Percentiles rank a stretch among this genome's conserved stretches.
These are phyloP conservation scores for Brachycybe producta DNA, from an alignment of 2,888 invertebrate genomes.

Conservation along the genomic window DNA sequence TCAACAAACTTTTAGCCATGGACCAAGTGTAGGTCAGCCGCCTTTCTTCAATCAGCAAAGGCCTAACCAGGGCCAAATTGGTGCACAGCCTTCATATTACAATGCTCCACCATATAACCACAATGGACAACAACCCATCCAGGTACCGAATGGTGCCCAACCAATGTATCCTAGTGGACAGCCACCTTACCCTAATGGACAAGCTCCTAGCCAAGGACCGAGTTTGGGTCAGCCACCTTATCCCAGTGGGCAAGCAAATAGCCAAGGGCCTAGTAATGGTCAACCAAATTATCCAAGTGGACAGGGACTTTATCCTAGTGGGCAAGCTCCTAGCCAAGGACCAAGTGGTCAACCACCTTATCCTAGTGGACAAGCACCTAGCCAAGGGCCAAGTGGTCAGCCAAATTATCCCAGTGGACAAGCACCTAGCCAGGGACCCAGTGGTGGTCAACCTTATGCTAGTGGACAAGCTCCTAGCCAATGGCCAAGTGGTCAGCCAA, in stretches of 20 bases:
- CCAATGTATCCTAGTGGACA: not conserved
- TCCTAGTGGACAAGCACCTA: not conserved
- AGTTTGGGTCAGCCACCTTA: slow-evolving; percentile 2
- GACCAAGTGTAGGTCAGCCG: not conserved
- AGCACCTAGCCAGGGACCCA: not conserved
- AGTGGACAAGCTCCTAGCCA: not conserved
- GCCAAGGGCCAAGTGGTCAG: slow-evolving; percentile 14
- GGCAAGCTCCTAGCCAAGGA: slow-evolving; percentile 2
- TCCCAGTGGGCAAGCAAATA: not conserved
- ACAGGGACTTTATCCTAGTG: not conserved
- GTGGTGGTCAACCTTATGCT: slow-evolving; percentile 2
- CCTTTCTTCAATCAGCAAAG: not conserved
- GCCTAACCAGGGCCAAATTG: too few relatives aligned
- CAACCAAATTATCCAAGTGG: not conserved
- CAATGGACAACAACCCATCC: too few relatives aligned
- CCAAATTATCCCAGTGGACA: not conserved
- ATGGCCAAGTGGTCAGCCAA: slow-evolving; percentile 12
- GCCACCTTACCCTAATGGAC: too few relatives aligned
- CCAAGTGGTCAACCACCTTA: slow-evolving; percentile 5
- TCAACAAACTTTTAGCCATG: too few relatives aligned
- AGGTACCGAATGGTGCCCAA: too few relatives aligned
- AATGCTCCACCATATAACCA: too few relatives aligned
- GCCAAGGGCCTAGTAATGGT: slow-evolving; percentile 8
- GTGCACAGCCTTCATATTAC: too few relatives aligned
- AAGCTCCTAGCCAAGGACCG: not conserved